Conservation (phyloP, 1,140 invertebrate genomes). For the Venustaconcha ellipsiformis region DNA sequence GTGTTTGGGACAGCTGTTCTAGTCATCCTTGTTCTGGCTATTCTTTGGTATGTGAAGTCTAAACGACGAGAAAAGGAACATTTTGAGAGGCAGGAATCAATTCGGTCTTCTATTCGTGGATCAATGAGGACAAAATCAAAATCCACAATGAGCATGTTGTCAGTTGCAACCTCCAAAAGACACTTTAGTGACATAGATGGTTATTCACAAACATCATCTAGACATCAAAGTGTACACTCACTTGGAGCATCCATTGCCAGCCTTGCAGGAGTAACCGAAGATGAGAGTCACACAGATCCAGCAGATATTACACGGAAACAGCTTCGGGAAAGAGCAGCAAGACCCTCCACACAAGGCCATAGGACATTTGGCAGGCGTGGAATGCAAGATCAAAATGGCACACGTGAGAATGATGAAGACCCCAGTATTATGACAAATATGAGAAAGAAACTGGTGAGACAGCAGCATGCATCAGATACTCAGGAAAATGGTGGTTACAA, state of each 20-base stretch:
- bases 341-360: conserved; percentile 13
- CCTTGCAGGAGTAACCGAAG: conserved; percentile 25
- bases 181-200: conserved; percentile 1
- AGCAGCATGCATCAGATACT: background rate
- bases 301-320: conserved; percentile 13
- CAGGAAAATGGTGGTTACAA: conserved; percentile 41
- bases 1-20: conserved; percentile 80
- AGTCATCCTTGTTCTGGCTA: conserved; percentile 81
- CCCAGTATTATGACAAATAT: conserved; percentile 3
- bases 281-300: conserved; percentile 28
- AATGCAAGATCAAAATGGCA: conserved; percentile 8
- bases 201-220: conserved; percentile 12
- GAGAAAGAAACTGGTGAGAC: conserved; percentile 10
- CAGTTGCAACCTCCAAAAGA: conserved; percentile 34
- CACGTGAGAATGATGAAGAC: conserved; percentile 13
- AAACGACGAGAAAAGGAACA: conserved; percentile 88
- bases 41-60: conserved; percentile 87
- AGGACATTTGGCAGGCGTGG: background rate
- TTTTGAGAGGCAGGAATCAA: conserved; percentile 90
- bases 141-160: conserved; percentile 50
- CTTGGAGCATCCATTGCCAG: conserved; percentile 13
- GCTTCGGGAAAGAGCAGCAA: conserved; percentile 17
- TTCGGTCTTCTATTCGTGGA: conserved; percentile 84
- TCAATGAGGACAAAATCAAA: conserved; percentile 73
- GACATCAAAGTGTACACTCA: conserved; percentile 3